Conservation (phyloP, 1,140 invertebrate genomes). For the Aphaenogaster ashmeadi region DNA sequence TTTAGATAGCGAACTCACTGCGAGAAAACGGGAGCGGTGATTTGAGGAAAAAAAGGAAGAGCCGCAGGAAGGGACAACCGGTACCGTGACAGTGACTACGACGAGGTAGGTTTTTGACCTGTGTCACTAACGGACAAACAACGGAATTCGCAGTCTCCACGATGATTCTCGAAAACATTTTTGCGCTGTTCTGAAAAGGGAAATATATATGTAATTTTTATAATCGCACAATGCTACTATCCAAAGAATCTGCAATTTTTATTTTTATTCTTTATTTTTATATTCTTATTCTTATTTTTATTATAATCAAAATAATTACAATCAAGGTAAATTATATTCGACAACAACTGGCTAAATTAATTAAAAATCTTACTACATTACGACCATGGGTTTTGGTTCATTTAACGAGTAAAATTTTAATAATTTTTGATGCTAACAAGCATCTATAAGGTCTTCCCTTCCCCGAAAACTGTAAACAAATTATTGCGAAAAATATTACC, state of each 20-base stretch:
- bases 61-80: slow-evolving; percentile 32
- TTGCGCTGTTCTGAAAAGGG: too few relatives aligned
- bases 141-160: background rate
- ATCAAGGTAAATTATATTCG: too few relatives aligned
- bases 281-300: too few relatives aligned
- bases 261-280: background rate
- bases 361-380: too few relatives aligned
- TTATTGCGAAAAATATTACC: too few relatives aligned
- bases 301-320: too few relatives aligned
- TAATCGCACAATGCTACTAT: background rate
- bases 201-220: background rate
- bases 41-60: slow-evolving; percentile 47
- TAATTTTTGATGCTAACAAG: too few relatives aligned
- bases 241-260: background rate
- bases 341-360: too few relatives aligned
- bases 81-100: slow-evolving; percentile 64
- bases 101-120: slow-evolving; percentile 74
- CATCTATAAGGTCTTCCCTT: too few relatives aligned
- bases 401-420: too few relatives aligned
- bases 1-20: background rate
- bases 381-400: too few relatives aligned
- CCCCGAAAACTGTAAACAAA: too few relatives aligned
- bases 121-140: slow-evolving; percentile 22
- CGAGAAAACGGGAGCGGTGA: slow-evolving; percentile 28
- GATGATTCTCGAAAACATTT: background rate